Conservation (phyloP, 2,113 vertebrate genomes). For the Eolophus roseicapilla region DNA sequence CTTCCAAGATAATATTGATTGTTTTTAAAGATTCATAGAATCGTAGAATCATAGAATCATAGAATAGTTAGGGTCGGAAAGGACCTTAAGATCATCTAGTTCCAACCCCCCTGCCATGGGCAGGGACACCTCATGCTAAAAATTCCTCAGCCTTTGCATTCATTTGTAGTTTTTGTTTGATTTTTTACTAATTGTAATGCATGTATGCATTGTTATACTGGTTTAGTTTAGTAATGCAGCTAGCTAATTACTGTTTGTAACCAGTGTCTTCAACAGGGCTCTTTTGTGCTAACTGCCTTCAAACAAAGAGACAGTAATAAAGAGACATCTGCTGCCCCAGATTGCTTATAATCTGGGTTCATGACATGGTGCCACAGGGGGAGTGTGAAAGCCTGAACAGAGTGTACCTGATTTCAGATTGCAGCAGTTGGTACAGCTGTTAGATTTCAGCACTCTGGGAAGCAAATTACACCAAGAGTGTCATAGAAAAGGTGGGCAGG, state of each 20-base stretch:
- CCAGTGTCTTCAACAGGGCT: background rate
- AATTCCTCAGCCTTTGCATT: background rate
- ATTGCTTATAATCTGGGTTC: background rate
- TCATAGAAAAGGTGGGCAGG: background rate
- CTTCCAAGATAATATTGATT: background rate
- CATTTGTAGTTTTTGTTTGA: background rate
- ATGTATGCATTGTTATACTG: background rate
- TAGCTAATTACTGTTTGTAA: slow-evolving; percentile 31
- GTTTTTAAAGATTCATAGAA: background rate
- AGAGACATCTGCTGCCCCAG: background rate
- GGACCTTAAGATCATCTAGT: too few relatives aligned
- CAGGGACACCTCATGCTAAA: too few relatives aligned
- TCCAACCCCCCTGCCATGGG: too few relatives aligned
- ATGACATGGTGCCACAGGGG: background rate
- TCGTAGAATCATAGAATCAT: too few relatives aligned
- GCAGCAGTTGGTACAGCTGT: background rate
- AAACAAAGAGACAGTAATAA: background rate
- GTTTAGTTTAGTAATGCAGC: background rate
- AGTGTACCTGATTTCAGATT: background rate
- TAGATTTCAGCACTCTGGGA: background rate
- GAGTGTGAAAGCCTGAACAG: background rate
- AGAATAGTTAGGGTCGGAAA: too few relatives aligned
- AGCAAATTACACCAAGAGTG: background rate
- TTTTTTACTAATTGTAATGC: background rate
- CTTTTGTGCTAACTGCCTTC: background rate